Evolutionary conservation across 2,797 vertebrate genomes (phyloP), one percentile per base, ranked within the genome.

Genomic region (Melanotaenia parkinsoni): DNA sequence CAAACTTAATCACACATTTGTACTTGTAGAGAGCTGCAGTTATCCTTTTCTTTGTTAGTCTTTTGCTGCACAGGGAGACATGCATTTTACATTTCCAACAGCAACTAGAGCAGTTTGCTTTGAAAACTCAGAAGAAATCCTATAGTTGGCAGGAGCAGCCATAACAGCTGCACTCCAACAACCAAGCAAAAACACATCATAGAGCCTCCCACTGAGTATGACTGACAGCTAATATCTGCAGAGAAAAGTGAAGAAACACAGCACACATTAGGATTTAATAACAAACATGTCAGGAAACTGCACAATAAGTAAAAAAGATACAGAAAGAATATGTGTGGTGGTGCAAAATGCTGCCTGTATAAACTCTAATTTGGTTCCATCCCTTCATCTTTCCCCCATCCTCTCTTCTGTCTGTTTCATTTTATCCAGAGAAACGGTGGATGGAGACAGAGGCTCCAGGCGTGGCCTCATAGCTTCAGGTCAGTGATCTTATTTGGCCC

Each of bases 401-500:
- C 28, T 33, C 20, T 38, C 57, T 58, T 45, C 60, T 12, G 37
- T 67, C 28, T 37, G 58, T 66, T 47, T 83, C 64, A 7, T 63
- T 63, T 75, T 54, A 77, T 59, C 33, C 63, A 58, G 58, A 71
- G 67, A 24, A 58, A 60, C 24, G 77, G 77, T 24, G 60, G 80
- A 82, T 45, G 76, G 81, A 85, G 76, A 75, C 67, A 26, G 79
- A 77, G 47, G 76, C 82, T 85, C 73, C 67, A 37, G 77, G 85
- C 77, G 63, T 82, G 84, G 85, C 94, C 93, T 91, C 71, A 89
- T 88, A 89, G 93, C 95, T 95, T 92, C 94, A 95, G 95, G 95
- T 95, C 94, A 92, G 93, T 90, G 94, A 94, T 95, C 94, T 95
- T 95, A 95, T 96, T 96, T 82, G 94, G 92, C 95, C 84, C 88